Conservation (phyloP, 2,797 vertebrate species). For the Gallinago stenura region DNA sequence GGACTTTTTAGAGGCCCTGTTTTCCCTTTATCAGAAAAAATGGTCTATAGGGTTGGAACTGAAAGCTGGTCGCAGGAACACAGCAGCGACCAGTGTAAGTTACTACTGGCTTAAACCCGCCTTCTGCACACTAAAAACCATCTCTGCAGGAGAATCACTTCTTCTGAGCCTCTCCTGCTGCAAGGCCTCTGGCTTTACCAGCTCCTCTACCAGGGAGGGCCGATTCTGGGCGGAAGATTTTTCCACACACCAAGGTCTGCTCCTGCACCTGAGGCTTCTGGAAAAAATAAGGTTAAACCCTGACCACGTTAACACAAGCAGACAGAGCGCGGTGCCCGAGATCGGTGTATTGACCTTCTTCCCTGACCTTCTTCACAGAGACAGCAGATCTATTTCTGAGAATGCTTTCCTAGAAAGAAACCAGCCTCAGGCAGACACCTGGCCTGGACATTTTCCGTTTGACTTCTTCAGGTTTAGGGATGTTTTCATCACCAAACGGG, state of each 20-base stretch:
- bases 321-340: rapidly evolving
- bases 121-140: not conserved
- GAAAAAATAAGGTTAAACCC: not conserved
- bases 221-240: not conserved
- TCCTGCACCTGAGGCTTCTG: not conserved
- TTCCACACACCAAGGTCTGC: not conserved
- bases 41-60: rapidly evolving
- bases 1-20: not conserved
- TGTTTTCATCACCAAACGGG: not conserved
- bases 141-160: not conserved
- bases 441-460: not conserved
- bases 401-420: not conserved
- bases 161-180: not conserved
- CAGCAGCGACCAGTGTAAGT: not conserved
- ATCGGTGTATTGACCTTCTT: not conserved
- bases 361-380: not conserved
- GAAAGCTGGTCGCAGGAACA: not conserved
- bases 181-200: rapidly evolving
- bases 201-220: not conserved
- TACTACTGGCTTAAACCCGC: not conserved
- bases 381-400: not conserved
- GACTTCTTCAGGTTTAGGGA: not conserved
- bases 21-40: not conserved
- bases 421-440: not conserved
- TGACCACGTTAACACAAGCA: not conserved